phyloP scores from a whole-genome alignment of 2,888 invertebrate species.

The Stomorhina lunata region DNA sequence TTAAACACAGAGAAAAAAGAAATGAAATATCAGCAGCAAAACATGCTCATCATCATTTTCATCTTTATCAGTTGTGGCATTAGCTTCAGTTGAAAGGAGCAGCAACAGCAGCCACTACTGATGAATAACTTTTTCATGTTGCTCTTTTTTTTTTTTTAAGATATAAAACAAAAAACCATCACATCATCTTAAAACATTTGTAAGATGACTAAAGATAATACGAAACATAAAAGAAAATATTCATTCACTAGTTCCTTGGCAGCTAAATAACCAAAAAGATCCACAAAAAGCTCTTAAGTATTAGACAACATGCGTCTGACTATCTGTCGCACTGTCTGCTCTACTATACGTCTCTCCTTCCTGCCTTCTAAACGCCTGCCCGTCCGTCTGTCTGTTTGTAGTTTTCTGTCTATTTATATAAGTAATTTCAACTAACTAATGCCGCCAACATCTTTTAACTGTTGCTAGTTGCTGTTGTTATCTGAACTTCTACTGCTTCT shows the following conservation, averaged over 20 bases:
- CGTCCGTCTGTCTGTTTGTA: not conserved
- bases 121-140: conserved; percentile 25
- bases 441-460: conserved; percentile 35
- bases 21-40: conserved; percentile 9
- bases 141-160: conserved; percentile 7
- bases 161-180: not conserved
- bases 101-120: too few relatives aligned
- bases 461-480: conserved; percentile 15
- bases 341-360: not conserved
- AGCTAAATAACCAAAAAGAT: too few relatives aligned
- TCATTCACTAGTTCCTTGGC: not conserved
- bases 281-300: too few relatives aligned
- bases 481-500: not conserved
- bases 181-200: conserved; percentile 39
- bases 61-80: conserved; percentile 49
- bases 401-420: not conserved
- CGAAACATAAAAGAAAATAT: not conserved
- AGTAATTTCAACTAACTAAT: conserved; percentile 43
- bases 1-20: not conserved
- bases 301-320: too few relatives aligned
- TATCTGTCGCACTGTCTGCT: not conserved
- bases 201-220: conserved; percentile 48
- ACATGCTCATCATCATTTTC: conserved; percentile 27
- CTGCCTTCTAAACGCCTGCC: not conserved
- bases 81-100: conserved; percentile 12